Percentiles rank a stretch among this genome's conserved stretches.
phyloP scores from a whole-genome alignment of 2,888 invertebrate species.

The Stenichneumon culpator region DNA sequence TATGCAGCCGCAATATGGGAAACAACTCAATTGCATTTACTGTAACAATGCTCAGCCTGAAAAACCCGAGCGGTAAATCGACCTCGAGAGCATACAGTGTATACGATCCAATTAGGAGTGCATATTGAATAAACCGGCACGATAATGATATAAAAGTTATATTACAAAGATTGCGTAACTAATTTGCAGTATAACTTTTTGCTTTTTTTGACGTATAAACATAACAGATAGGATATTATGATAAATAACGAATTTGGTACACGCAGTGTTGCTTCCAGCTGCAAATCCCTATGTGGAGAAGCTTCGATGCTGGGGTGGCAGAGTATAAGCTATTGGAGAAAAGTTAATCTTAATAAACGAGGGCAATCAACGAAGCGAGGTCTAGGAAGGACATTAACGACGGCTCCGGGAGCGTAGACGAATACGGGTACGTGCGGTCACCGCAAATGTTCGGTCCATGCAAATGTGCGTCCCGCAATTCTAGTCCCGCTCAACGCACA shows the following conservation, averaged over 20 bases:
- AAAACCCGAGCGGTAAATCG: neutral
- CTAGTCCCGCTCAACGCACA: conserved; percentile 52
- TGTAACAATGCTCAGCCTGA: neutral
- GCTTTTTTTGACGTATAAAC: neutral
- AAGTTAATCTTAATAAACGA: conserved; percentile 85
- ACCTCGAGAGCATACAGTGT: neutral
- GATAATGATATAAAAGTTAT: neutral
- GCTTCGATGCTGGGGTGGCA: conserved; percentile 51
- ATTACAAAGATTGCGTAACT: neutral
- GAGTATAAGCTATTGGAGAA: conserved; percentile 78
- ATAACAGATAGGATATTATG: neutral
- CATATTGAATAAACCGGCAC: neutral
- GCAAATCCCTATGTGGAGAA: conserved; percentile 52
- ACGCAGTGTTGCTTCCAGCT: neutral
- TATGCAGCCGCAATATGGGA: neutral
- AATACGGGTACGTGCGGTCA: conserved; percentile 63
- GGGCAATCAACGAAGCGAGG: conserved; percentile 81
- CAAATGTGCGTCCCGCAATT: conserved; percentile 79
- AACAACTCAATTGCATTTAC: neutral
- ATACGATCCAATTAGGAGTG: conserved; percentile 1
- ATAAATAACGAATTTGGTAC: neutral
- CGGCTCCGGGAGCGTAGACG: conserved; percentile 52
- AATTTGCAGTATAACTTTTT: neutral
- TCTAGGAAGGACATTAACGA: conserved; percentile 68
- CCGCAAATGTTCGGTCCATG: conserved; percentile 84